Evolutionary conservation across 2,888 invertebrate genomes (phyloP).

Genomic region (Sthenelais limicola): DNA sequence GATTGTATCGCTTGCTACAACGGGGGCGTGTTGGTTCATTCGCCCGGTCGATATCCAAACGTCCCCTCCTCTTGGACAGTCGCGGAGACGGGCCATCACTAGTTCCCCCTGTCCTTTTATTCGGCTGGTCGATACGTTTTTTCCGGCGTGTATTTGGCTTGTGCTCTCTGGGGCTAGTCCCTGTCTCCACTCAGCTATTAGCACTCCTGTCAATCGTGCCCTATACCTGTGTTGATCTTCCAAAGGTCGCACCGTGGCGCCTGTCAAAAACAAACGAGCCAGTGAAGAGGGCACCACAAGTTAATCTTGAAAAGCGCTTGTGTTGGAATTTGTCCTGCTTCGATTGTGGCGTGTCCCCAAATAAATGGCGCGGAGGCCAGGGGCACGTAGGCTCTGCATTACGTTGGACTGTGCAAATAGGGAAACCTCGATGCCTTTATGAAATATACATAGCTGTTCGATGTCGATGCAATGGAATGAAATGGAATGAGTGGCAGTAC

Average conservation of each 20-base stretch:
- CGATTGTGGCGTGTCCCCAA: slow-evolving; percentile 10
- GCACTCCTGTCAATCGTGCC: slow-evolving; percentile 4
- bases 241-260: neutral
- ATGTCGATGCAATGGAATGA: slow-evolving; percentile 34
- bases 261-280: slow-evolving; percentile 14
- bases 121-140: slow-evolving; percentile 18
- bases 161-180: slow-evolving; percentile 8
- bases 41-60: too few relatives aligned
- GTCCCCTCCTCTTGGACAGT: too few relatives aligned
- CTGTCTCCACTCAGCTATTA: slow-evolving; percentile 23
- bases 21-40: too few relatives aligned
- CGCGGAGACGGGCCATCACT: too few relatives aligned
- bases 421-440: slow-evolving; percentile 18
- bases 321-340: slow-evolving; percentile 31
- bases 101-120: neutral
- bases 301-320: slow-evolving; percentile 10
- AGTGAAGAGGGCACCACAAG: neutral
- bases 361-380: slow-evolving; percentile 6
- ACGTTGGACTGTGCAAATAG: slow-evolving; percentile 25
- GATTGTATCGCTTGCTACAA: too few relatives aligned
- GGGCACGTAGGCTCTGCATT: slow-evolving; percentile 13
- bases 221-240: slow-evolving; percentile 10
- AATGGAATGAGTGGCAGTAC: slow-evolving; percentile 25
- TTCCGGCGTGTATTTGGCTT: slow-evolving; percentile 3
- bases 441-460: slow-evolving; percentile 22